These are phyloP conservation scores for Cosmia pyralina DNA, from an alignment of 2,888 invertebrate species.

Conservation along the genomic window DNA sequence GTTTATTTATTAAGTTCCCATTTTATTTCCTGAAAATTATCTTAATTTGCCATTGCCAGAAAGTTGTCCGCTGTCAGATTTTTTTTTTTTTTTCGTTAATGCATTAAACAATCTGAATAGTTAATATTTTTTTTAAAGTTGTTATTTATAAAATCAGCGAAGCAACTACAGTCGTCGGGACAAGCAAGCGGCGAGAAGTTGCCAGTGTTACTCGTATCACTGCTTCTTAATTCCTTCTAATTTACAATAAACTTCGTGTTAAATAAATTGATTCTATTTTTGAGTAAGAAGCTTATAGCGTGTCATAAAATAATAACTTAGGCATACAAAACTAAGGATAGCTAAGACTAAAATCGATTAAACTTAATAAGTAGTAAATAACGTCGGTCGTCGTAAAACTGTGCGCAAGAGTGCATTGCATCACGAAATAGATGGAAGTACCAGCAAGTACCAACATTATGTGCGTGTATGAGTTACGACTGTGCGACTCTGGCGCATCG, in stretches of 20 bases:
- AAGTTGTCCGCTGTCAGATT: no score
- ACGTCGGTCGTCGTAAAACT: conserved; percentile 55
- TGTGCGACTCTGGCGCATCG: conserved; percentile 51
- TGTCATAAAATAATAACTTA: conserved; percentile 9
- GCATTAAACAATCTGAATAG: no score
- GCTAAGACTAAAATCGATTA: conserved; percentile 55
- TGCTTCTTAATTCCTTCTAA: not conserved
- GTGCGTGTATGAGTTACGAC: conserved; percentile 64
- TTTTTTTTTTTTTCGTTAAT: no score
- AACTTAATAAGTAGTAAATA: conserved; percentile 62
- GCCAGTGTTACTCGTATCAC: no score
- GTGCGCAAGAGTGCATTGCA: conserved; percentile 66
- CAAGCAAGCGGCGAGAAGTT: no score
- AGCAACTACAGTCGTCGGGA: no score
- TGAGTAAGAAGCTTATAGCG: conserved; percentile 1
- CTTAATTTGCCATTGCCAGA: no score
- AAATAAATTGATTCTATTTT: not conserved
- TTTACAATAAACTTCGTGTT: not conserved
- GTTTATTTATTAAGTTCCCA: not conserved
- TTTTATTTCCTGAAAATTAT: not conserved
- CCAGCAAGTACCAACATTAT: conserved; percentile 46
- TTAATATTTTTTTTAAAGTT: no score
- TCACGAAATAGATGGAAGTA: conserved; percentile 63
- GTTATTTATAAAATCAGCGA: no score
- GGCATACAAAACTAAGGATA: conserved; percentile 23